Conservation (phyloP, 2,113 vertebrate genomes). For the Microcebus tavaratra region DNA sequence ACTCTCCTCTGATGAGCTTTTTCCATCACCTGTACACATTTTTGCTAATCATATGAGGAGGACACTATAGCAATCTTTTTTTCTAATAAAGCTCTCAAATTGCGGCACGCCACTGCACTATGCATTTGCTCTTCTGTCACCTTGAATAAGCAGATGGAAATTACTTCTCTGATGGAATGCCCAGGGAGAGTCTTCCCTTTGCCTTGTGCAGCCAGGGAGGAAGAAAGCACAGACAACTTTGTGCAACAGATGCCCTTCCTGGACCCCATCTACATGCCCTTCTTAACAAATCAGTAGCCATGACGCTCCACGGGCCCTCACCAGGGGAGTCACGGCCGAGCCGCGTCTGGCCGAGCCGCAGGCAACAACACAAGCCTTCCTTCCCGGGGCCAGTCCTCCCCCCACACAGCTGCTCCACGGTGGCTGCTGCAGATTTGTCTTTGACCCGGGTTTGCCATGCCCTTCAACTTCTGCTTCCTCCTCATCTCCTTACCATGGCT, state of each 20-base stretch:
- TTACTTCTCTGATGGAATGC: slow-evolving; percentile 30
- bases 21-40: neutral
- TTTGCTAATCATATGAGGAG: neutral
- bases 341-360: neutral
- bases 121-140: neutral
- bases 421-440: neutral
- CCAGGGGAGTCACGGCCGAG: neutral
- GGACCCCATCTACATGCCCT: neutral
- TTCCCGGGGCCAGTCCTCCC: neutral
- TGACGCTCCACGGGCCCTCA: neutral
- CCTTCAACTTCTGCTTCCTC: neutral
- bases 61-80: neutral
- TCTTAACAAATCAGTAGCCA: slow-evolving; percentile 19
- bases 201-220: neutral
- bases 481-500: neutral
- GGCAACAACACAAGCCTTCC: neutral
- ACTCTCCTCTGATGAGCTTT: neutral
- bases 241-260: neutral
- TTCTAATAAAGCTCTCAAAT: neutral
- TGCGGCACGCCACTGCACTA: neutral
- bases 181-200: neutral
- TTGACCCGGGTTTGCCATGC: neutral
- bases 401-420: rapidly evolving
- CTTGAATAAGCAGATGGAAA: neutral
- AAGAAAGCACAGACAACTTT: neutral